These are phyloP conservation scores for Spialia ferax DNA, from an alignment of 2,888 invertebrate species.

Conservation along the genomic window DNA sequence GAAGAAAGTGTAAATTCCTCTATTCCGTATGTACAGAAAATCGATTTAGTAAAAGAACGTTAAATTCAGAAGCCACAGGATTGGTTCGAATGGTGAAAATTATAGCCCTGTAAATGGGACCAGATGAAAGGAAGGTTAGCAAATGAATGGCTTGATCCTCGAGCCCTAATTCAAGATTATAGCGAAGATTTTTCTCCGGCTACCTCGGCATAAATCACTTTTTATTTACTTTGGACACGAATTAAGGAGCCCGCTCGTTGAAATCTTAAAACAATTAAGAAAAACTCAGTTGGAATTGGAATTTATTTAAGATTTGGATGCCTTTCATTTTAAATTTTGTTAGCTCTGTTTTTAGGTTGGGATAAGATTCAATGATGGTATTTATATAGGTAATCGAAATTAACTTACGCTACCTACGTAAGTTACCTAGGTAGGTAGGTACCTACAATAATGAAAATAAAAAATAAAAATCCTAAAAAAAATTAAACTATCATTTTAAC, in stretches of 20 bases:
- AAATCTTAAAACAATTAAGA: conserved; percentile 9
- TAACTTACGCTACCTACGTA: too few species aligned
- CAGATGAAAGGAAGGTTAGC: conserved; percentile 29
- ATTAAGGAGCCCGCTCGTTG: not conserved
- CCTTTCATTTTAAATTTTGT: not conserved
- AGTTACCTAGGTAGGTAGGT: too few species aligned
- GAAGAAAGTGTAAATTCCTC: not conserved
- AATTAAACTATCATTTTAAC: too few species aligned
- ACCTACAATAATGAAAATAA: too few species aligned
- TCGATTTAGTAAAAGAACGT: not conserved
- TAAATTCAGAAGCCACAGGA: conserved; percentile 15
- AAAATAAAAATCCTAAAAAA: too few species aligned
- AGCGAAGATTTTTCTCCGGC: conserved; percentile 24
- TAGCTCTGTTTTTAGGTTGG: too few species aligned
- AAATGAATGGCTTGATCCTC: conserved; percentile 34
- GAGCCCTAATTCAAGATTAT: conserved; percentile 34
- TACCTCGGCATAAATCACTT: conserved; percentile 31
- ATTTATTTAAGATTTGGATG: not conserved
- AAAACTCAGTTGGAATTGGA: not conserved
- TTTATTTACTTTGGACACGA: conserved; percentile 24
- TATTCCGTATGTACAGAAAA: not conserved
- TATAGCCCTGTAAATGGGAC: conserved; percentile 31
- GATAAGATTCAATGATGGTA: too few species aligned
- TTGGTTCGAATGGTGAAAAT: conserved; percentile 29
- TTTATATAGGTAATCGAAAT: too few species aligned